phyloP scores from a whole-genome alignment of 1,140 invertebrate species.

The Ladona fulva region DNA sequence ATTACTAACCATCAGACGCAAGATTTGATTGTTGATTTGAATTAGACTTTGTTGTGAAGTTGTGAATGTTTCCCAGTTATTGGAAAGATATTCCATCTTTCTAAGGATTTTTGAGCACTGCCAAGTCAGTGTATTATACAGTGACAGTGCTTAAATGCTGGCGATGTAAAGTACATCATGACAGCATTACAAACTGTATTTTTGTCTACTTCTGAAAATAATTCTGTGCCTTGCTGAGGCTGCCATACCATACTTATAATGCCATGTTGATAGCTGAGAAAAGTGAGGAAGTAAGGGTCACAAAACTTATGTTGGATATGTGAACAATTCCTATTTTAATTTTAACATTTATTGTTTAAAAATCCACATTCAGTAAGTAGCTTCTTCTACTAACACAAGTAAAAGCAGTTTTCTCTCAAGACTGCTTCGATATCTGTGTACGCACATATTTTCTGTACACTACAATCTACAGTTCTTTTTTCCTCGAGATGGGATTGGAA shows the following conservation, averaged over 20 bases:
- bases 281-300: not conserved
- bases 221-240: not conserved
- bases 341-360: not conserved
- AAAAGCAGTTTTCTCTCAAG: not conserved
- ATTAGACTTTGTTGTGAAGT: not conserved
- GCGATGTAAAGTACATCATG: not conserved
- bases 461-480: not conserved
- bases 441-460: conserved; percentile 5
- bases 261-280: not conserved
- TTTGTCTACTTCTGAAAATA: not conserved
- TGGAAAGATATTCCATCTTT: not conserved
- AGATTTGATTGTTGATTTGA: conserved; percentile 3
- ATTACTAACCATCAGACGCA: conserved; percentile 43
- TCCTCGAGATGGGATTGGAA: not conserved
- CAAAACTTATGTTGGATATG: not conserved
- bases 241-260: conserved; percentile 1
- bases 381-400: conserved; percentile 3
- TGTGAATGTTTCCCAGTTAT: too few relatives aligned
- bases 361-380: conserved; percentile 6
- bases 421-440: not conserved
- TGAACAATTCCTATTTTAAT: not conserved
- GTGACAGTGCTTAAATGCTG: not conserved
- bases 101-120: not conserved
- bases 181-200: not conserved
- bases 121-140: not conserved